Evolutionary conservation across 2,113 vertebrate species (phyloP).

Genomic region (Machaerirhynchus nigripectus): DNA sequence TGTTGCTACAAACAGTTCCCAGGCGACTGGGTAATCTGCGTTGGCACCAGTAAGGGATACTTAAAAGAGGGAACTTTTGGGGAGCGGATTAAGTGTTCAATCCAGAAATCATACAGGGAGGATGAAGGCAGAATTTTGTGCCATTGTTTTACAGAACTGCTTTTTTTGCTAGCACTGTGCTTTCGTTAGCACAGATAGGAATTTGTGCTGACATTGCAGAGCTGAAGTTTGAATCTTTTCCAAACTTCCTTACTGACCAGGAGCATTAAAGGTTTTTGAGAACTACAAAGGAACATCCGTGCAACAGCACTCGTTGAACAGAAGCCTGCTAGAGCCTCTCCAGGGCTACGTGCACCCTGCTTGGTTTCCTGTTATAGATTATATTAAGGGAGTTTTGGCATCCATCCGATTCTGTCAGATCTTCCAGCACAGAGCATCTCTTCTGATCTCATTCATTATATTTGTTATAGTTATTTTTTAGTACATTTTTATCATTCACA

Average conservation of each 20-base stretch:
- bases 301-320: conserved; percentile 20
- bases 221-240: conserved; percentile 30
- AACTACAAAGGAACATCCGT: conserved; percentile 50
- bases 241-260: conserved; percentile 31
- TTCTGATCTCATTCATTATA: neutral
- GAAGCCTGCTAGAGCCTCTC: neutral
- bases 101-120: neutral
- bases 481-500: neutral
- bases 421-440: neutral
- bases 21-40: neutral
- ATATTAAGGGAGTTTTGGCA: neutral
- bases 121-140: neutral
- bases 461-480: neutral
- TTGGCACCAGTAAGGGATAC: neutral
- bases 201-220: conserved; percentile 36
- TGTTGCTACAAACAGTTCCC: neutral
- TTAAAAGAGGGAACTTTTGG: neutral
- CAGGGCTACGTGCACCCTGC: conserved; percentile 26
- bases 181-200: conserved; percentile 6
- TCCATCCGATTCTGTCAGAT: neutral
- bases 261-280: conserved; percentile 34
- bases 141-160: neutral
- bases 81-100: neutral
- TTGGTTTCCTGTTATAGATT: conserved; percentile 34
- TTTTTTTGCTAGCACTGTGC: neutral